Percentiles rank a stretch among this genome's conserved stretches.
phyloP scores from a whole-genome alignment of 1,140 invertebrate genomes.

The Ceratosolen fusciceps region DNA sequence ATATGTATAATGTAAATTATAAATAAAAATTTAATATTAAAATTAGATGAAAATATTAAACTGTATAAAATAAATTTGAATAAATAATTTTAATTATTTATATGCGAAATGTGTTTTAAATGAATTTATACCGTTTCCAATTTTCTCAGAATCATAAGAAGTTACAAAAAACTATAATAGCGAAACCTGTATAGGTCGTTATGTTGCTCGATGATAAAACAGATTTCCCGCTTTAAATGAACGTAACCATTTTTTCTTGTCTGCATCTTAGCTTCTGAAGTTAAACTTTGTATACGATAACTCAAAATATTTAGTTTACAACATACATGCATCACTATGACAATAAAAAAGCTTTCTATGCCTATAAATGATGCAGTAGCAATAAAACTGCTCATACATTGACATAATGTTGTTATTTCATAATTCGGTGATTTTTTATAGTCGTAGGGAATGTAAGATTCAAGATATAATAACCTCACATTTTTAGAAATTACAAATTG shows the following conservation, averaged over 20 bases:
- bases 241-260: background rate
- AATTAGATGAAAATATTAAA: too few relatives aligned
- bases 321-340: conserved; percentile 50
- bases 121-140: too few relatives aligned
- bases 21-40: too few relatives aligned
- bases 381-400: background rate
- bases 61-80: too few relatives aligned
- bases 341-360: conserved; percentile 49
- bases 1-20: too few relatives aligned
- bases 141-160: background rate
- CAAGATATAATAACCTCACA: background rate
- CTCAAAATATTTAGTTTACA: conserved; percentile 43
- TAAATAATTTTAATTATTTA: too few relatives aligned
- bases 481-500: background rate
- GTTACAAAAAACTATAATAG: background rate
- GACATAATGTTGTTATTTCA: background rate
- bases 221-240: background rate
- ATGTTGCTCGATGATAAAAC: conserved; percentile 11
- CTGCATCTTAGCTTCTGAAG: too few relatives aligned
- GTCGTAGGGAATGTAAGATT: background rate
- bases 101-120: too few relatives aligned
- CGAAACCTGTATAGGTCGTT: conserved; percentile 18
- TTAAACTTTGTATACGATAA: background rate
- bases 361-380: conserved; percentile 42
- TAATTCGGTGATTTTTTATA: background rate